A percentile compares a stretch with the other conserved stretches of the same genome.
Conservation (phyloP, 2,113 vertebrate genomes). For the Telmatochromis sp. region DNA sequence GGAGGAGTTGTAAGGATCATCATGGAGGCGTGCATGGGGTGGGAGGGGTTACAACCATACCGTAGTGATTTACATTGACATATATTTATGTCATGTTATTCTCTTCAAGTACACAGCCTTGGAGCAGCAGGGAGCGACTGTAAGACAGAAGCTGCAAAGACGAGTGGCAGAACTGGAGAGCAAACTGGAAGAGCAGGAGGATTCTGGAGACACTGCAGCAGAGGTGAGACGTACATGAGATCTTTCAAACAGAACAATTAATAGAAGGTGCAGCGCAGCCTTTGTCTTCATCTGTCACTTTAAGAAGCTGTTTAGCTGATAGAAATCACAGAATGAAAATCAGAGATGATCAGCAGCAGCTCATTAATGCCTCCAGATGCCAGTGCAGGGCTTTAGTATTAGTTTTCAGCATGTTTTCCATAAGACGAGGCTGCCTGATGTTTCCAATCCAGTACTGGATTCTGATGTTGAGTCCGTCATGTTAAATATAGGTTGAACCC, state of each 20-base stretch:
- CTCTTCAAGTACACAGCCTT: slow-evolving; percentile 48
- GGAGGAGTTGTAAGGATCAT: background rate
- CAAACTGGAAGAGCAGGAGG: slow-evolving; percentile 7
- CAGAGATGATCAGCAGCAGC: background rate
- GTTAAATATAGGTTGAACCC: background rate
- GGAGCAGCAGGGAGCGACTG: slow-evolving; percentile 41
- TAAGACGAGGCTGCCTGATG: background rate
- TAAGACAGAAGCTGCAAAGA: slow-evolving; percentile 43
- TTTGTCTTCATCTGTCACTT: background rate
- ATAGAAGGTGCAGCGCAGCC: fast-evolving
- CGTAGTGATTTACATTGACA: background rate
- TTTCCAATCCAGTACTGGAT: background rate
- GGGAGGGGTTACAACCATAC: background rate
- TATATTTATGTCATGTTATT: background rate
- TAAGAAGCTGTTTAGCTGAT: background rate
- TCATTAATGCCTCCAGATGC: background rate
- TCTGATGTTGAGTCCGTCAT: background rate
- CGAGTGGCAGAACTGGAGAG: slow-evolving; percentile 57
- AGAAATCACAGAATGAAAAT: background rate
- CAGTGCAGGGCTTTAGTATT: background rate
- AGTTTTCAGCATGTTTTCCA: background rate
- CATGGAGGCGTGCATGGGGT: background rate
- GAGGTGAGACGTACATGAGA: slow-evolving; percentile 68
- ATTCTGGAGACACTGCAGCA: slow-evolving; percentile 63
- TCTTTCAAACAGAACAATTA: background rate